Evolutionary conservation across 2,113 vertebrate species (phyloP).

Genomic region (Upupa epops): DNA sequence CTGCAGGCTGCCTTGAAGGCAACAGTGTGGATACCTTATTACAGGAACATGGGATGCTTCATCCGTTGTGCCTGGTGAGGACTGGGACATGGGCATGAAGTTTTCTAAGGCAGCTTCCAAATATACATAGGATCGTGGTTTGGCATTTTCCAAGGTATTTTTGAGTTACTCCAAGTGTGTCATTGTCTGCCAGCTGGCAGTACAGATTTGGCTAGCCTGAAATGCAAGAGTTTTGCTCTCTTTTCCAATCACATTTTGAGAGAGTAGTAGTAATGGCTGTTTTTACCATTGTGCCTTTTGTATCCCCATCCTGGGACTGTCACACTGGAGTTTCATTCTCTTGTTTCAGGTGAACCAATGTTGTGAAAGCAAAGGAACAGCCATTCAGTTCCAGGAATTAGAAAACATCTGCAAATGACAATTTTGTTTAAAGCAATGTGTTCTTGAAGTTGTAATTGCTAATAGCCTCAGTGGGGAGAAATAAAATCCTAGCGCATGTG

Average conservation of each 20-base stretch:
- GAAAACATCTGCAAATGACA: not conserved
- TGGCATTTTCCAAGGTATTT: not conserved
- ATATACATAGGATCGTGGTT: not conserved
- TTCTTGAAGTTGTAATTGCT: not conserved
- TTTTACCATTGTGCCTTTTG: not conserved
- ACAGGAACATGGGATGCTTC: not conserved
- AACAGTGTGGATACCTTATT: not conserved
- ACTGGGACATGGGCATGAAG: not conserved
- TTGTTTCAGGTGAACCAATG: not conserved
- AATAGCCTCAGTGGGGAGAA: slow-evolving; percentile 10
- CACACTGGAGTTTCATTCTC: not conserved
- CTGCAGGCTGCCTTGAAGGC: not conserved
- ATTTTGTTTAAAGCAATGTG: not conserved
- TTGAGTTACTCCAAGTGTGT: not conserved
- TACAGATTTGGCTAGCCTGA: not conserved
- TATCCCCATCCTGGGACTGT: not conserved
- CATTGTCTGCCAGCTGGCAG: not conserved
- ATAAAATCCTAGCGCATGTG: not conserved
- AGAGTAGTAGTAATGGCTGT: not conserved
- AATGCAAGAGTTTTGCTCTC: not conserved
- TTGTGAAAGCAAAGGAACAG: not conserved
- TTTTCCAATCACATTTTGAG: not conserved
- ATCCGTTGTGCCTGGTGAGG: not conserved
- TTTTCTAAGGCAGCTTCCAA: not conserved
- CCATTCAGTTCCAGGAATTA: not conserved